A percentile compares a stretch with the other conserved stretches of the same genome.
phyloP scores from a whole-genome alignment of 2,113 vertebrate genomes.

The Passer domesticus region DNA sequence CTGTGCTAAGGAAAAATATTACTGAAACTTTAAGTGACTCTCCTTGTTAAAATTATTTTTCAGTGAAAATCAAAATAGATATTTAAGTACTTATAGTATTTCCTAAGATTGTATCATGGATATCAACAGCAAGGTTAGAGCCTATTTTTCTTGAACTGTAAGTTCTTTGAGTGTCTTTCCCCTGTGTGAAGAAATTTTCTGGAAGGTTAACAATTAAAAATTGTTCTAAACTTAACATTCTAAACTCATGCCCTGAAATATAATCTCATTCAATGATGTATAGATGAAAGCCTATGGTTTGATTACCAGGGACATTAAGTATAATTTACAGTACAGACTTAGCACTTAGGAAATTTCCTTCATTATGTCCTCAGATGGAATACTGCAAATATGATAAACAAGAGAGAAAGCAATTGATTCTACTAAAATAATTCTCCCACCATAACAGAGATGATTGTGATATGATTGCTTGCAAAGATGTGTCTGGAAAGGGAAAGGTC shows the following conservation, averaged over 20 bases:
- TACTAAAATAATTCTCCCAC: not conserved
- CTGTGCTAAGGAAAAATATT: not conserved
- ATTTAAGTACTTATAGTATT: slow-evolving; percentile 38
- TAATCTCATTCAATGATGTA: slow-evolving; percentile 15
- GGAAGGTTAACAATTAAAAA: slow-evolving; percentile 47
- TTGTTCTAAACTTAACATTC: slow-evolving; percentile 30
- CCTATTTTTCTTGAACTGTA: slow-evolving; percentile 40
- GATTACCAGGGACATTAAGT: not conserved
- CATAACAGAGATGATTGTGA: not conserved
- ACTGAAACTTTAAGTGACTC: not conserved
- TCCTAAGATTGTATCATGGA: slow-evolving; percentile 6
- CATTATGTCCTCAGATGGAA: not conserved
- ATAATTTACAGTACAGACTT: not conserved
- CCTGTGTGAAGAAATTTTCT: slow-evolving; percentile 30
- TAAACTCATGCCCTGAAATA: slow-evolving; percentile 38
- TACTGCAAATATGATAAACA: not conserved
- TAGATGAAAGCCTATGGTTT: slow-evolving; percentile 13
- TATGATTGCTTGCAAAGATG: not conserved
- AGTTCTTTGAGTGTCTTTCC: slow-evolving; percentile 50
- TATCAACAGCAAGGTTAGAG: slow-evolving; percentile 57
- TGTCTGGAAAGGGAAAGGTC: not conserved
- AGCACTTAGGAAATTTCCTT: not conserved
- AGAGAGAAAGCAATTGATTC: not conserved
- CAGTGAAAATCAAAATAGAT: slow-evolving; percentile 27
- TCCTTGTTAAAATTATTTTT: slow-evolving; percentile 7